Percentiles rank a stretch among this genome's conserved stretches.
Conservation (phyloP, 2,888 invertebrate genomes). For the Megastigmus dorsalis region DNA sequence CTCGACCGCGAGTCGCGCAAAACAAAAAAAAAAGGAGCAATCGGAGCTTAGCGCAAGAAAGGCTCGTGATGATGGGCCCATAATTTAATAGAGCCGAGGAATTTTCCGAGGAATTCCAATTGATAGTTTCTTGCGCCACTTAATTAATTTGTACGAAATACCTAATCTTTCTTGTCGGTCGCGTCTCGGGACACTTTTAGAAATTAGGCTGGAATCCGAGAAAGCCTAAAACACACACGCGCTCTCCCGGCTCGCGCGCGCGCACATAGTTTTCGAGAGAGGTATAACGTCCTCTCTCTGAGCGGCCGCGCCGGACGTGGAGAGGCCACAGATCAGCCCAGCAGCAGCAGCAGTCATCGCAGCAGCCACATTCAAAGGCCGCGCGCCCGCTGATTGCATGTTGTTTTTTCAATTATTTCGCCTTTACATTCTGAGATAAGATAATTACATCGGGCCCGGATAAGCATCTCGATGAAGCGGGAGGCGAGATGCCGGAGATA, state of each 20-base stretch:
- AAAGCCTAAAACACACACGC: slow-evolving; percentile 14
- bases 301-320: not conserved
- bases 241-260: not conserved
- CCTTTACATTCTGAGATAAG: slow-evolving; percentile 47
- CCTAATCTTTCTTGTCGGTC: slow-evolving; percentile 36
- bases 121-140: slow-evolving; percentile 52
- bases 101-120: slow-evolving; percentile 46
- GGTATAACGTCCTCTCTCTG: no score
- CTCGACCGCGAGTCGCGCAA: no score
- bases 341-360: not conserved
- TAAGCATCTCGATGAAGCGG: slow-evolving; percentile 44
- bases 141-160: slow-evolving; percentile 54
- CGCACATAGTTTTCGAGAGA: no score
- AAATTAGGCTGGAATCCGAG: slow-evolving; percentile 53
- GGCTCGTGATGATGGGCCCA: no score
- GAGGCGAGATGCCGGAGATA: slow-evolving; percentile 39
- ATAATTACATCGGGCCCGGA: slow-evolving; percentile 51
- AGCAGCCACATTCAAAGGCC: not conserved
- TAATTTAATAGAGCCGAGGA: slow-evolving; percentile 49
- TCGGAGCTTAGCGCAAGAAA: no score
- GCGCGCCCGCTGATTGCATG: slow-evolving; percentile 31
- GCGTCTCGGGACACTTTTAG: slow-evolving; percentile 45
- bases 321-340: not conserved
- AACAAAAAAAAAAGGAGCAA: no score
- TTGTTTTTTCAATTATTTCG: slow-evolving; percentile 48